These are phyloP conservation scores for Gari tellinella DNA, from an alignment of 2,888 invertebrate species.

Conservation along the genomic window DNA sequence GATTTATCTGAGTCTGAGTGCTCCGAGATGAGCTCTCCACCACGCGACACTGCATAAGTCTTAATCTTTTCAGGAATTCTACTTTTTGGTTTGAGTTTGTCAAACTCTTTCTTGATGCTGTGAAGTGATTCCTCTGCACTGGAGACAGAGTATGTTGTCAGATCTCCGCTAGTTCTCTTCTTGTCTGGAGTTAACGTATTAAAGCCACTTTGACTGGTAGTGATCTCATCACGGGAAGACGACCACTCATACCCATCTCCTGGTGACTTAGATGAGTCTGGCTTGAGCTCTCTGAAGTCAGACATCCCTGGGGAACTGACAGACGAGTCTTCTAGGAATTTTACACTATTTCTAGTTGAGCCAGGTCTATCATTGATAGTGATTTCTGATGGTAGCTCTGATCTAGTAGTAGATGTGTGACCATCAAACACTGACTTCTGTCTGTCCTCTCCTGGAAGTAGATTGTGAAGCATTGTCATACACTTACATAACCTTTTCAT, in stretches of 20 bases:
- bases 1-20: constrained; percentile 52
- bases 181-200: constrained; percentile 31
- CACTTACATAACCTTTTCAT: too few species aligned
- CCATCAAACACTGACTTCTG: constrained; percentile 41
- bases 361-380: constrained; percentile 24
- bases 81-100: constrained; percentile 16
- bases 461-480: too few species aligned
- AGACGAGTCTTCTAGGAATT: neutral
- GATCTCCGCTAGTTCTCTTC: constrained; percentile 17
- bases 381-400: constrained; percentile 54
- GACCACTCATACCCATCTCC: constrained; percentile 23
- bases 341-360: constrained; percentile 2
- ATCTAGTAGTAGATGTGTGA: constrained; percentile 16
- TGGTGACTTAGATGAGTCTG: neutral
- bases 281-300: neutral
- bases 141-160: constrained; percentile 23
- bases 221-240: constrained; percentile 17
- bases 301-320: neutral
- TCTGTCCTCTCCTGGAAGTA: constrained; percentile 50
- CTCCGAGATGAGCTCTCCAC: constrained; percentile 57
- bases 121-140: constrained; percentile 45
- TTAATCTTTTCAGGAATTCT: constrained; percentile 47
- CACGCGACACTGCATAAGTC: constrained; percentile 49
- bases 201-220: constrained; percentile 13
- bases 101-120: constrained; percentile 43